Evolutionary conservation across 2,113 vertebrate genomes (phyloP).

Genomic region (Heteronetta atricapilla): DNA sequence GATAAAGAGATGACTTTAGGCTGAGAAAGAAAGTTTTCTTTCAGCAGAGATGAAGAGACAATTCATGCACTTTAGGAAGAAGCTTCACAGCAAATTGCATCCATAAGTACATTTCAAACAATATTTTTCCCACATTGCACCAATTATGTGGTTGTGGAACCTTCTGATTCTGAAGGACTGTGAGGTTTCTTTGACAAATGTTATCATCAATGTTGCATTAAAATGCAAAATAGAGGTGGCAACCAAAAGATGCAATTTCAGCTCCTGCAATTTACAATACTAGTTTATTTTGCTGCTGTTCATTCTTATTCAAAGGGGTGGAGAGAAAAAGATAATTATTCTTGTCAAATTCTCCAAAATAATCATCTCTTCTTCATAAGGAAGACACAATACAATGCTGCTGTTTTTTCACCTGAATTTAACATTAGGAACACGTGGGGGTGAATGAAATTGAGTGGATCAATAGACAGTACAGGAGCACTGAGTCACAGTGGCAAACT

Average conservation of each 20-base stretch:
- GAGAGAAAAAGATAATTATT: conserved; percentile 48
- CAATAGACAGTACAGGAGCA: not conserved
- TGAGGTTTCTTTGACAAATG: conserved; percentile 68
- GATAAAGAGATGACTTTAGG: not conserved
- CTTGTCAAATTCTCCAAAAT: conserved; percentile 54
- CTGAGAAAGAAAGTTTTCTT: conserved; percentile 41
- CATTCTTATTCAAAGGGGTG: conserved; percentile 34
- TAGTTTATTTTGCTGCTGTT: conserved; percentile 34
- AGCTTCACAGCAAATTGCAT: conserved; percentile 63
- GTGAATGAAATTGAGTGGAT: conserved; percentile 1
- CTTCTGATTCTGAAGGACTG: conserved; percentile 52
- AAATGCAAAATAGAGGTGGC: conserved; percentile 63
- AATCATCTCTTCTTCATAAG: conserved; percentile 22
- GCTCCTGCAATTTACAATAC: conserved; percentile 38
- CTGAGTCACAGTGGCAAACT: not conserved
- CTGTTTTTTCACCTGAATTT: conserved; percentile 13
- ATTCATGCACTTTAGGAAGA: conserved; percentile 65
- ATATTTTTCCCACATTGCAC: conserved; percentile 61
- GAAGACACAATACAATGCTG: not conserved
- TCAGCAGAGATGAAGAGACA: conserved; percentile 59
- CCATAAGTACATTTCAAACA: conserved; percentile 67
- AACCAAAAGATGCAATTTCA: conserved; percentile 62
- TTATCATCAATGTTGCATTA: conserved; percentile 62
- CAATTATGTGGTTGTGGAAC: conserved; percentile 55
- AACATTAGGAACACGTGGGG: not conserved